Conservation (phyloP, 1,140 invertebrate species). For the Drosophila santomea region DNA sequence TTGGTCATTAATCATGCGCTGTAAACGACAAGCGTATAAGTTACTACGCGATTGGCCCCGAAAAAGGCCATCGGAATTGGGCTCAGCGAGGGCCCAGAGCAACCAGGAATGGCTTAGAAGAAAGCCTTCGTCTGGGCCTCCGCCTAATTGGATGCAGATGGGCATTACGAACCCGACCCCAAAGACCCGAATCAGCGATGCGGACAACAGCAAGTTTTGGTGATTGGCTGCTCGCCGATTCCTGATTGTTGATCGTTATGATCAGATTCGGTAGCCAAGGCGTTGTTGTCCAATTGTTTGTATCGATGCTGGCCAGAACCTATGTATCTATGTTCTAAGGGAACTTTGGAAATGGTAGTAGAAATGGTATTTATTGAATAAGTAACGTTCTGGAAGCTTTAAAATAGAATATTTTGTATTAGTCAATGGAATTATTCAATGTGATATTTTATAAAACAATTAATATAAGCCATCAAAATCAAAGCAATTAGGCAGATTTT, state of each 20-base stretch:
- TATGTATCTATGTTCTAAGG: neutral
- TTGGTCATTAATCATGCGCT: slow-evolving; percentile 81
- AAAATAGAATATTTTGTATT: too few relatives aligned
- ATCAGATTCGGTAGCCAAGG: slow-evolving; percentile 34
- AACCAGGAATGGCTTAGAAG: slow-evolving; percentile 26
- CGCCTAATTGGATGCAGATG: slow-evolving; percentile 78
- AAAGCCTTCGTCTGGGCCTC: slow-evolving; percentile 39
- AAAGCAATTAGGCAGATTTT: too few relatives aligned
- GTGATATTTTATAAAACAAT: too few relatives aligned
- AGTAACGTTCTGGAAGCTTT: too few relatives aligned
- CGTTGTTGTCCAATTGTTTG: slow-evolving; percentile 6
- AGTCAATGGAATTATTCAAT: too few relatives aligned
- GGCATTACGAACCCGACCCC: slow-evolving; percentile 54
- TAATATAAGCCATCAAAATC: too few relatives aligned
- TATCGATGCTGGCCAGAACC: neutral
- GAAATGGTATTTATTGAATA: too few relatives aligned
- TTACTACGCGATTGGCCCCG: slow-evolving; percentile 76
- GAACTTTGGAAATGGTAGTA: neutral
- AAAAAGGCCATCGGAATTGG: slow-evolving; percentile 76
- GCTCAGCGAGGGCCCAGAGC: slow-evolving; percentile 54
- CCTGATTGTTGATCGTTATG: slow-evolving; percentile 35
- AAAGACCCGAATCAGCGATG: slow-evolving; percentile 22
- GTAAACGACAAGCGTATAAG: slow-evolving; percentile 82
- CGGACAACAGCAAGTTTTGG: slow-evolving; percentile 4
- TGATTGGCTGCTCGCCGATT: slow-evolving; percentile 28